phyloP scores from a whole-genome alignment of 2,888 invertebrate species.

The Himalopsyche anomala region DNA sequence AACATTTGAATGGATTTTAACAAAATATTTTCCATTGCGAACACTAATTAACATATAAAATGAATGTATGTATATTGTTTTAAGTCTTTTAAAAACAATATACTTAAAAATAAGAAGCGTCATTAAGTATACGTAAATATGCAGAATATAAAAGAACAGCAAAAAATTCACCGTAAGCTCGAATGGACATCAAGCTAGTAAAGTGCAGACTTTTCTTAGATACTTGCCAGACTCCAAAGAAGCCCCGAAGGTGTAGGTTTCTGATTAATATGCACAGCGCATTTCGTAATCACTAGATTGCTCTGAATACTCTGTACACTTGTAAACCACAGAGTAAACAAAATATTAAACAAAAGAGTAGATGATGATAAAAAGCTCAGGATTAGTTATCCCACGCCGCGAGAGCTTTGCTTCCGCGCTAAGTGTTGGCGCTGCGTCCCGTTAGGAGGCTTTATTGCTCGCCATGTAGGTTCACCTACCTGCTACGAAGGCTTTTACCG shows the following conservation, averaged over 20 bases:
- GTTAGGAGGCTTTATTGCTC: not conserved
- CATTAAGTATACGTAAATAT: too few species aligned
- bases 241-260: not conserved
- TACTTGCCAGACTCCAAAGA: not conserved
- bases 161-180: too few species aligned
- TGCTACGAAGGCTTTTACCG: not conserved
- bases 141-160: too few species aligned
- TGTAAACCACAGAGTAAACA: not conserved
- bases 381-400: not conserved
- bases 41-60: too few species aligned
- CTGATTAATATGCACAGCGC: constrained; percentile 12
- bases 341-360: constrained; percentile 30
- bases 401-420: not conserved
- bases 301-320: not conserved
- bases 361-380: constrained; percentile 23
- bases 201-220: not conserved
- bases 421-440: constrained; percentile 17
- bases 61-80: too few species aligned
- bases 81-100: too few species aligned
- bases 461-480: not conserved
- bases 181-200: too few species aligned
- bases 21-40: too few species aligned
- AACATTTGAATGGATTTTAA: too few species aligned
- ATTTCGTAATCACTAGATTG: not conserved
- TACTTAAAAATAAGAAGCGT: too few species aligned